phyloP scores from a whole-genome alignment of 2,888 invertebrate genomes.

The Syritta pipiens region DNA sequence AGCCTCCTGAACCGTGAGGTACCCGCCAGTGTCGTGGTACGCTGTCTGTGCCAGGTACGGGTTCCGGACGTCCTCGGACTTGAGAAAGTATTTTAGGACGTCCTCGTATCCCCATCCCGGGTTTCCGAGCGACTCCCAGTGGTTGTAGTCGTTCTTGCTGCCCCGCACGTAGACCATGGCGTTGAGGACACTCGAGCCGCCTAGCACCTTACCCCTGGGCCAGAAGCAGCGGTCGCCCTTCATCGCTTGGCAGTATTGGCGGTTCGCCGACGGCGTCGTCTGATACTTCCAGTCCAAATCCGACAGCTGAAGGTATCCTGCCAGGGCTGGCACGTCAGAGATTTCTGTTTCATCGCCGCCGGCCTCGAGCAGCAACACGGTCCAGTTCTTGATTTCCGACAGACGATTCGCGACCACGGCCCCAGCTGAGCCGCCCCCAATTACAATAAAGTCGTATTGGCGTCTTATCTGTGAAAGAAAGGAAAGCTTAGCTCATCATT shows the following conservation, averaged over 20 bases:
- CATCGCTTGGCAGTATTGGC: constrained; percentile 93
- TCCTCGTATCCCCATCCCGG: constrained; percentile 92
- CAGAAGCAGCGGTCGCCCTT: constrained; percentile 92
- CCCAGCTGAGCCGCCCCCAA: constrained; percentile 94
- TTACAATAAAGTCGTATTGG: constrained; percentile 91
- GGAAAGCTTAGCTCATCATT: not conserved
- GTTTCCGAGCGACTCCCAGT: constrained; percentile 91
- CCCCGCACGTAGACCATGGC: constrained; percentile 96
- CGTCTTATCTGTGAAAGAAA: constrained; percentile 82
- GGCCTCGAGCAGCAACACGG: constrained; percentile 90
- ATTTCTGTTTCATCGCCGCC: constrained; percentile 94
- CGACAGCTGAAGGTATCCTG: constrained; percentile 90
- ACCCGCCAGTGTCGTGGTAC: constrained; percentile 89
- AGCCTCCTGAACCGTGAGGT: constrained; percentile 90
- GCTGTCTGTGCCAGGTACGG: constrained; percentile 87
- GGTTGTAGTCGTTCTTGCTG: constrained; percentile 91
- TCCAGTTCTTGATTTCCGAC: constrained; percentile 90
- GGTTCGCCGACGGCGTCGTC: constrained; percentile 88
- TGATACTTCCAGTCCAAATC: constrained; percentile 96
- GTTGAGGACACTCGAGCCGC: constrained; percentile 92
- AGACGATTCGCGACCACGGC: constrained; percentile 92
- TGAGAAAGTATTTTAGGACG: constrained; percentile 90
- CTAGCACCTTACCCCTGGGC: constrained; percentile 95
- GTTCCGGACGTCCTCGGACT: constrained; percentile 93
- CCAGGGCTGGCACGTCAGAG: constrained; percentile 91